These are phyloP conservation scores for Prionace glauca DNA, from an alignment of 2,797 vertebrate genomes.

Conservation along the genomic window DNA sequence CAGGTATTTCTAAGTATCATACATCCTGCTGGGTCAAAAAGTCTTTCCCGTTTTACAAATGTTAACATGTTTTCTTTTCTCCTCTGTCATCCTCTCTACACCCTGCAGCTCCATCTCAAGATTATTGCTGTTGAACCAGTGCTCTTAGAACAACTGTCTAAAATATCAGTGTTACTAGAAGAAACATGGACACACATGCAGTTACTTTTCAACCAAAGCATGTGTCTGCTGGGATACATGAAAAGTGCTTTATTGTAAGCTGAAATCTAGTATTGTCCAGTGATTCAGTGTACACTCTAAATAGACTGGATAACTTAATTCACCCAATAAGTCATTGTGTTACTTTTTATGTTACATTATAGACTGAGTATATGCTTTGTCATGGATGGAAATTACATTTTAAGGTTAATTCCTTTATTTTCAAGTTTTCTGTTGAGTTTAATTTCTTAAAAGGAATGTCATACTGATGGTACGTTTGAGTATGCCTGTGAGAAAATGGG, in stretches of 20 bases:
- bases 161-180: conserved; percentile 63
- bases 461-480: not conserved
- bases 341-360: not conserved
- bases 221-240: conserved; percentile 81
- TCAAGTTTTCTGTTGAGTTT: conserved; percentile 13
- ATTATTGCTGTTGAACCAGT: conserved; percentile 65
- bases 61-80: conserved; percentile 43
- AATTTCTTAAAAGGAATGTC: not conserved
- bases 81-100: conserved; percentile 37
- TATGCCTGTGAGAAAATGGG: not conserved
- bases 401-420: not conserved
- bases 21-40: not conserved
- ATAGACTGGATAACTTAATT: not conserved
- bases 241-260: conserved; percentile 82
- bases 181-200: conserved; percentile 72
- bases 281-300: not conserved
- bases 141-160: conserved; percentile 64
- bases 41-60: not conserved
- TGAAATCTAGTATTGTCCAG: not conserved
- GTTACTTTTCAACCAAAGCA: conserved; percentile 74
- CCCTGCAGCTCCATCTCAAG: conserved; percentile 73
- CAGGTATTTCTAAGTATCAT: not conserved
- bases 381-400: conserved; percentile 15
- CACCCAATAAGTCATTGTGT: not conserved
- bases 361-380: not conserved